A percentile compares a stretch with the other conserved stretches of the same genome.
phyloP scores from a whole-genome alignment of 2,797 vertebrate genomes.

The Rousettus madagascariensis region DNA sequence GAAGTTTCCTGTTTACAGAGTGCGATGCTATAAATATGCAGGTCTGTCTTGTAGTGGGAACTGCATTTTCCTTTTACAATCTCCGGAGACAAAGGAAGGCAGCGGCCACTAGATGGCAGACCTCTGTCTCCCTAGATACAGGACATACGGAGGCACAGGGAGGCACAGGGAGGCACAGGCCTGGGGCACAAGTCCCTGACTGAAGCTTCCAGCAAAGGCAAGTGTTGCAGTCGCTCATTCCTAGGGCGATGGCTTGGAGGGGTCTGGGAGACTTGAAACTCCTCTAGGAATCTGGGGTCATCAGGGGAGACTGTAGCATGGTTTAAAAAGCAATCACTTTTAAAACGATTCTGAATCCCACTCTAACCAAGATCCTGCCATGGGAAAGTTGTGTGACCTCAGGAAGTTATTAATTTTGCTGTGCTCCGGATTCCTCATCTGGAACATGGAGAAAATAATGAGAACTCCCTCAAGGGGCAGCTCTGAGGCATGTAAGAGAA shows the following conservation, averaged over 20 bases:
- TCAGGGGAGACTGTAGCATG: background rate
- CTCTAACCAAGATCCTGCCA: background rate
- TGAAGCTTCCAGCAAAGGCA: background rate
- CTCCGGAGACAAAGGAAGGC: slow-evolving; percentile 3
- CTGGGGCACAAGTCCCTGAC: background rate
- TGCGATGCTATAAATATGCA: slow-evolving; percentile 66
- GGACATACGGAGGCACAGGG: background rate
- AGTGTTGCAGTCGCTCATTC: background rate
- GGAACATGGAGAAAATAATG: background rate
- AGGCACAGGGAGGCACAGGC: background rate
- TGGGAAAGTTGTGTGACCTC: background rate
- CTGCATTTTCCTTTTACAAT: slow-evolving; percentile 10
- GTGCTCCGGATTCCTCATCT: background rate
- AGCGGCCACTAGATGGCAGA: slow-evolving; percentile 69
- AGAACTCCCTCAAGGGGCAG: background rate
- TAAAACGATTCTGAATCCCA: background rate
- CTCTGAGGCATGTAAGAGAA: background rate
- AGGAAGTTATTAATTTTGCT: background rate
- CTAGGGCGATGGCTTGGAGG: background rate
- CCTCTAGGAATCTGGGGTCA: background rate
- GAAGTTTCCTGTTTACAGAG: slow-evolving; percentile 67
- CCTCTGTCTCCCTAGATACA: background rate
- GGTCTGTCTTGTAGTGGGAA: slow-evolving; percentile 48
- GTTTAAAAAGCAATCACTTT: background rate
- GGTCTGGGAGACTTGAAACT: background rate